Evolutionary conservation across 2,888 invertebrate species (phyloP).

Genomic region (Lasioglossum zephyrum): DNA sequence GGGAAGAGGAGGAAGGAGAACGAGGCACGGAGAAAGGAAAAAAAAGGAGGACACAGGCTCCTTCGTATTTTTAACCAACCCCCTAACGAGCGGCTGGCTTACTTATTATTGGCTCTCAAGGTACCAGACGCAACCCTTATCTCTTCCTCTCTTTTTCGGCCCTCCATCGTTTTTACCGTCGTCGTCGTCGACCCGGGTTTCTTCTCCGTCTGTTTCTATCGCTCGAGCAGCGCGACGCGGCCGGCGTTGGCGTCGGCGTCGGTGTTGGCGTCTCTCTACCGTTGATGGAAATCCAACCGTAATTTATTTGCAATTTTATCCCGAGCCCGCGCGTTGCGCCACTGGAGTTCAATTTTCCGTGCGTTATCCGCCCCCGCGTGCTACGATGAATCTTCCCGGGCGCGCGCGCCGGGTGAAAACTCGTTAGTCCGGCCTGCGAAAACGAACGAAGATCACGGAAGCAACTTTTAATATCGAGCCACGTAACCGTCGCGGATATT

Average conservation of each 20-base stretch:
- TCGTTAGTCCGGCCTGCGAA: constrained; percentile 32
- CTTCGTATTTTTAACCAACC: constrained; percentile 72
- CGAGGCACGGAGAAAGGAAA: not conserved
- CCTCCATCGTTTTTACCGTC: not conserved
- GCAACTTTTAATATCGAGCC: constrained; percentile 47
- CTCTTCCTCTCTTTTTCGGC: constrained; percentile 30
- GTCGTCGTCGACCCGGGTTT: not conserved
- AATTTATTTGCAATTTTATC: constrained; percentile 77
- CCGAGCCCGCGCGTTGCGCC: constrained; percentile 46
- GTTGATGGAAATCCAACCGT: constrained; percentile 68
- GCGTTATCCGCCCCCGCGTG: constrained; percentile 44
- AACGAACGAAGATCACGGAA: constrained; percentile 24
- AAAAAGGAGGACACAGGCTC: constrained; percentile 39
- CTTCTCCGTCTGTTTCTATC: not conserved
- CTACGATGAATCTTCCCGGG: constrained; percentile 60
- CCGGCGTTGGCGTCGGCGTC: not conserved
- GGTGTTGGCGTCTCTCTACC: constrained; percentile 10
- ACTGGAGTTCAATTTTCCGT: constrained; percentile 73
- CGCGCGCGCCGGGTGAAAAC: constrained; percentile 36
- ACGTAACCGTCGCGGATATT: constrained; percentile 2
- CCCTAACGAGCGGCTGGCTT: constrained; percentile 69
- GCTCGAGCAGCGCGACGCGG: constrained; percentile 11
- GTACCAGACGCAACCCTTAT: constrained; percentile 41
- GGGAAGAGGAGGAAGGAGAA: not conserved
- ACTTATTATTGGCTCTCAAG: constrained; percentile 72